These are phyloP conservation scores for Callipepla squamata DNA, from an alignment of 2,113 vertebrate genomes.

Conservation along the genomic window DNA sequence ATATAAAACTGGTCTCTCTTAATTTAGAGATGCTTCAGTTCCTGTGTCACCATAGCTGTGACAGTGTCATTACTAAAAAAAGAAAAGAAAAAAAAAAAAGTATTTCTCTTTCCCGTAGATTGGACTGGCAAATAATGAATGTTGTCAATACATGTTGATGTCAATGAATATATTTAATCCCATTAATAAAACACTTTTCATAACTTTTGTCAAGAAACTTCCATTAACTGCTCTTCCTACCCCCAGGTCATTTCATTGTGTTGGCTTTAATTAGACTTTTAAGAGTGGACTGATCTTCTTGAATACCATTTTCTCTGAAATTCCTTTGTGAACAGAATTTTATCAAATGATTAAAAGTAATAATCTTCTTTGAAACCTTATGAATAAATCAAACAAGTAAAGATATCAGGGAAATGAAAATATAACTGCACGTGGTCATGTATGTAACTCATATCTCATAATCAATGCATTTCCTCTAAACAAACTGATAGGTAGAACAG, in stretches of 20 bases:
- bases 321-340: not conserved
- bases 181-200: slow-evolving; percentile 43
- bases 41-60: accelerated
- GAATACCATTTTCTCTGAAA: slow-evolving; percentile 24
- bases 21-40: not conserved
- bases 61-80: not conserved
- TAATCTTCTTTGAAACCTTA: not conserved
- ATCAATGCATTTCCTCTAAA: not conserved
- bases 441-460: not conserved
- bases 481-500: not conserved
- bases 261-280: slow-evolving; percentile 57
- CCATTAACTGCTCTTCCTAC: slow-evolving; percentile 27
- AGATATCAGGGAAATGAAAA: not conserved
- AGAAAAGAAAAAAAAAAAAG: not conserved
- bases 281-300: slow-evolving; percentile 12
- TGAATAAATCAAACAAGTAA: not conserved
- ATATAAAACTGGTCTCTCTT: not conserved
- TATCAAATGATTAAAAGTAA: not conserved
- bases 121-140: not conserved
- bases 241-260: slow-evolving; percentile 11
- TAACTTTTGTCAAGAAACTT: slow-evolving; percentile 21
- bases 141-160: not conserved
- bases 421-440: not conserved
- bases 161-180: not conserved
- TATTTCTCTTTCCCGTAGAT: not conserved